These are phyloP conservation scores for Menidia beryllina DNA, from an alignment of 2,113 vertebrate species.

Conservation along the genomic window DNA sequence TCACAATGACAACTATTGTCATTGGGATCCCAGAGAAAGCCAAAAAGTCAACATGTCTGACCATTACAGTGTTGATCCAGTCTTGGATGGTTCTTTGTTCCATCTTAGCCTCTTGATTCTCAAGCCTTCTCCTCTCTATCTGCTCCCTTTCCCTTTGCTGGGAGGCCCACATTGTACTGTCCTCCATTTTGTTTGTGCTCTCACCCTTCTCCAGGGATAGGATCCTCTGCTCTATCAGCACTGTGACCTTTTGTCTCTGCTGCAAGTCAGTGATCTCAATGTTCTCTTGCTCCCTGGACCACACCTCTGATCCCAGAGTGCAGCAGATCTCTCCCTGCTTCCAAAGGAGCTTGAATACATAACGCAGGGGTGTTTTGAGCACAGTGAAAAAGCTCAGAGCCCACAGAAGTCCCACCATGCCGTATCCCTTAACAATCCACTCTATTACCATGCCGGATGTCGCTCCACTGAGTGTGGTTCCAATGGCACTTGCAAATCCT, in stretches of 20 bases:
- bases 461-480: conserved; percentile 67
- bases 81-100: conserved; percentile 58
- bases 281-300: conserved; percentile 21
- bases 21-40: conserved; percentile 77
- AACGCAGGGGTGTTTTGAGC: conserved; percentile 59
- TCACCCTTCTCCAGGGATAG: conserved; percentile 47
- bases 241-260: conserved; percentile 50
- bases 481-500: conserved; percentile 60
- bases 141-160: conserved; percentile 53
- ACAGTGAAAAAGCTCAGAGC: conserved; percentile 63
- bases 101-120: conserved; percentile 50
- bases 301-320: background rate
- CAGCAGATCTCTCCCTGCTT: conserved; percentile 45
- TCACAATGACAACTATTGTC: conserved; percentile 67
- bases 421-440: conserved; percentile 56
- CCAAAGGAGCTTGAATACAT: conserved; percentile 53
- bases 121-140: conserved; percentile 48
- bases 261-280: conserved; percentile 41
- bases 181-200: background rate
- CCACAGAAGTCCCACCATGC: conserved; percentile 70
- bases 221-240: conserved; percentile 73
- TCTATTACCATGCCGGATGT: conserved; percentile 62
- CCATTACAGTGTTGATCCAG: conserved; percentile 58
- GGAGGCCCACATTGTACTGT: conserved; percentile 15
- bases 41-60: conserved; percentile 74